phyloP scores from a whole-genome alignment of 2,888 invertebrate genomes.

The Melinaea menophilus region DNA sequence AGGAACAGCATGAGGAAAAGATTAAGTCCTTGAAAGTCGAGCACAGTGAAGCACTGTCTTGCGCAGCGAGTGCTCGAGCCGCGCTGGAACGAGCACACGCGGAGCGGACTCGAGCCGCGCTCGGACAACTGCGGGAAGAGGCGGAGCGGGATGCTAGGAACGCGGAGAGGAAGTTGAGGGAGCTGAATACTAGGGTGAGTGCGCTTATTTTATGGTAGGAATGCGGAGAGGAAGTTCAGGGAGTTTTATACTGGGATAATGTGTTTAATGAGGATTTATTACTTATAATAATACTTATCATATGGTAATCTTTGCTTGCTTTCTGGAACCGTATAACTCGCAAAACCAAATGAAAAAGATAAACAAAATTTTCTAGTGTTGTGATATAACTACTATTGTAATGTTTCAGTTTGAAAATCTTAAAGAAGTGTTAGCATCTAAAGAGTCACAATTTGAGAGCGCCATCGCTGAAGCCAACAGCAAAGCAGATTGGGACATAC shows the following conservation, averaged over 20 bases:
- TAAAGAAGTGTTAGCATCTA: slow-evolving; percentile 80
- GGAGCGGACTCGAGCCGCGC: slow-evolving; percentile 57
- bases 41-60: slow-evolving; percentile 45
- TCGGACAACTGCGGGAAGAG: slow-evolving; percentile 57
- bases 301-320: too few relatives aligned
- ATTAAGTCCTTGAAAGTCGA: slow-evolving; percentile 44
- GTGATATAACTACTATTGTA: background rate
- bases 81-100: slow-evolving; percentile 56
- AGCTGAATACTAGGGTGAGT: slow-evolving; percentile 57
- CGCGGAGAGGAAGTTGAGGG: slow-evolving; percentile 60
- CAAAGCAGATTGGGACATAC: slow-evolving; percentile 82
- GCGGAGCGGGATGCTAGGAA: slow-evolving; percentile 52
- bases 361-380: background rate
- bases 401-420: slow-evolving; percentile 79
- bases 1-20: slow-evolving; percentile 48
- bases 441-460: slow-evolving; percentile 75
- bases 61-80: slow-evolving; percentile 46
- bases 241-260: background rate
- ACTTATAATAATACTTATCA: too few relatives aligned
- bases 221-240: too few relatives aligned
- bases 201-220: background rate
- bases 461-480: slow-evolving; percentile 80
- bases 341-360: background rate
- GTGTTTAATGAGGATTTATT: too few relatives aligned
- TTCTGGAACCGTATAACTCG: too few relatives aligned